A percentile compares a stretch with the other conserved stretches of the same genome.
Evolutionary conservation across 2,113 vertebrate genomes (phyloP).

Genomic region (Picathartes gymnocephalus): DNA sequence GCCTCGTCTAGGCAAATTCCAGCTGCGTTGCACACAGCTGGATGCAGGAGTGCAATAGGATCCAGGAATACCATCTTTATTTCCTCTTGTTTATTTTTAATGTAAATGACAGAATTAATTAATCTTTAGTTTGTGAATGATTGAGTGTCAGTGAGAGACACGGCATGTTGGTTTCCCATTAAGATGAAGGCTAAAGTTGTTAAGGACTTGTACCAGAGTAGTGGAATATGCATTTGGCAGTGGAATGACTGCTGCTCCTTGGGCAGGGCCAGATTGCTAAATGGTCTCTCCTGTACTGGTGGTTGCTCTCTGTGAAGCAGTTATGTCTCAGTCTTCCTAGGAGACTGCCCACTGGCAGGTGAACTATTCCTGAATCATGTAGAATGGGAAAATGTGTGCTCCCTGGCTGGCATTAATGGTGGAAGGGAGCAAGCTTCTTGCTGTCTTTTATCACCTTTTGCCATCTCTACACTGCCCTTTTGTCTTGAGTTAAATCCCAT

Average conservation of each 20-base stretch:
- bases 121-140: neutral
- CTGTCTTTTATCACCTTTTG: neutral
- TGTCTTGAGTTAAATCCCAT: neutral
- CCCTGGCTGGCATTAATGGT: neutral
- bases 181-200: neutral
- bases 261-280: neutral
- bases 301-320: neutral
- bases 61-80: neutral
- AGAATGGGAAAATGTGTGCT: neutral
- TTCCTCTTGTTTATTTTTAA: neutral
- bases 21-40: neutral
- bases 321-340: neutral
- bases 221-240: neutral
- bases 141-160: neutral
- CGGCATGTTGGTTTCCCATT: neutral
- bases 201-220: neutral
- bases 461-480: neutral
- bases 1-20: neutral
- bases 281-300: neutral
- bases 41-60: neutral
- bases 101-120: neutral
- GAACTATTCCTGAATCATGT: neutral
- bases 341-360: neutral
- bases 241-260: neutral
- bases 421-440: neutral